phyloP scores from a whole-genome alignment of 2,797 vertebrate species.

The Cheirogaleus major region DNA sequence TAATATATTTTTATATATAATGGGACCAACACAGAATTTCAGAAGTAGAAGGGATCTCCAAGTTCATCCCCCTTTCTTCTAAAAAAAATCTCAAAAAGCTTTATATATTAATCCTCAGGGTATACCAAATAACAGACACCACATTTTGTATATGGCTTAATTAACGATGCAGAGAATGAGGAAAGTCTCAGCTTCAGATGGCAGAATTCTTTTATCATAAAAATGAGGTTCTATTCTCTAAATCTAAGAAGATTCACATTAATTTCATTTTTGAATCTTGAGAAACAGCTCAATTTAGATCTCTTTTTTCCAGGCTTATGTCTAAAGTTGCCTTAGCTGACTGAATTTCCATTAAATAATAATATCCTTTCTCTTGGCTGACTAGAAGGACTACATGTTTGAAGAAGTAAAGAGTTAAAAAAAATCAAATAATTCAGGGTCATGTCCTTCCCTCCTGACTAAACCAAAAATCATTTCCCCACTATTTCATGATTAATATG shows the following conservation, averaged over 20 bases:
- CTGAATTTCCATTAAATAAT: slow-evolving; percentile 58
- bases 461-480: slow-evolving; percentile 30
- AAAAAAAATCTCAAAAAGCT: background rate
- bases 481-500: slow-evolving; percentile 59
- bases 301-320: background rate
- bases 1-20: slow-evolving; percentile 24
- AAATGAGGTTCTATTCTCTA: slow-evolving; percentile 45
- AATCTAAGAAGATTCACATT: slow-evolving; percentile 53
- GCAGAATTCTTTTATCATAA: slow-evolving; percentile 41
- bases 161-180: slow-evolving; percentile 41
- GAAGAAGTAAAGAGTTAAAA: slow-evolving; percentile 17
- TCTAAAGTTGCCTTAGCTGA: slow-evolving; percentile 25
- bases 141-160: slow-evolving; percentile 52
- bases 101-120: background rate
- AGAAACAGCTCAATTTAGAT: slow-evolving; percentile 50
- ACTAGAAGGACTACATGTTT: slow-evolving; percentile 18
- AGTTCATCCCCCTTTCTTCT: slow-evolving; percentile 11
- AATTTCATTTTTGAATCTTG: slow-evolving; percentile 58
- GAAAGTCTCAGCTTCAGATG: background rate
- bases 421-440: slow-evolving; percentile 53
- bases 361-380: slow-evolving; percentile 28
- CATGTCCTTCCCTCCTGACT: slow-evolving; percentile 21
- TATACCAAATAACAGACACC: slow-evolving; percentile 8
- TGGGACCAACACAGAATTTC: slow-evolving; percentile 17
- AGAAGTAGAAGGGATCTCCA: background rate